Base-by-base conservation (phyloP, 2,113 vertebrate species). In the Brachyhypopomus gauderio region DNA sequence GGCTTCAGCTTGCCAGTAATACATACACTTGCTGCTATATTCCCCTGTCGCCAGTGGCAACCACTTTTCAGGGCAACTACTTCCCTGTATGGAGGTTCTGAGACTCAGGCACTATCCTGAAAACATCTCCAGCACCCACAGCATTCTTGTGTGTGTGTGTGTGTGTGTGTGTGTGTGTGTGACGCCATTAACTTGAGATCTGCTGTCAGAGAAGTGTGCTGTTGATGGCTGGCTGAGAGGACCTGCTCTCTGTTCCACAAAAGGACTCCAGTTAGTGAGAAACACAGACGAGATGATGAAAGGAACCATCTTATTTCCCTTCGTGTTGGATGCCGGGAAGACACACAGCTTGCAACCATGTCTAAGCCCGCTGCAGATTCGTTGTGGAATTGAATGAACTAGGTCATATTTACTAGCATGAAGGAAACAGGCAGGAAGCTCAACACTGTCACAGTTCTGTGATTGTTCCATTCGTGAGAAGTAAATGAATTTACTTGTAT, bases 281-380 rank as follows among this genome's bases (percentile, higher is more conserved):
- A 64, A 27, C 62, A 22, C 23, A 64, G 62, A 16, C 14, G 27
- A 64, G 62, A 64, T 64, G 62, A 64, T 64, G 27, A 64, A 64
- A 64, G 62, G 11, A 64, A 25, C 14, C 62, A 27, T 63, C 60
- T 64, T 20, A 60, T 60, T 60, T 60, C 60, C 25, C 3, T 27
- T 63, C 60, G 4, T 63, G 60, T 63, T 63, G 25, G 20, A n/a
- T 7, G 23, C 60, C 3, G 60, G 60, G 60, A 23, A 12, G 22
- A 27, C 60, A 63, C 23, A 27, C 55, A 17, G 55, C 20, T 58
- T 19, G 55, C 16, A 4, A 3, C 17, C 19, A 30, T 11, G 17
- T n/a, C 62, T 30, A 16, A 17, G 16, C 1, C 20, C n/a, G 58
- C 58, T n/a, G 58, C 5, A 22, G 6, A 23, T 23, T 62, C 60